A percentile compares a stretch with the other conserved stretches of the same genome.
Conservation (phyloP, 1,140 invertebrate species). For the Halictus rubicundus region DNA sequence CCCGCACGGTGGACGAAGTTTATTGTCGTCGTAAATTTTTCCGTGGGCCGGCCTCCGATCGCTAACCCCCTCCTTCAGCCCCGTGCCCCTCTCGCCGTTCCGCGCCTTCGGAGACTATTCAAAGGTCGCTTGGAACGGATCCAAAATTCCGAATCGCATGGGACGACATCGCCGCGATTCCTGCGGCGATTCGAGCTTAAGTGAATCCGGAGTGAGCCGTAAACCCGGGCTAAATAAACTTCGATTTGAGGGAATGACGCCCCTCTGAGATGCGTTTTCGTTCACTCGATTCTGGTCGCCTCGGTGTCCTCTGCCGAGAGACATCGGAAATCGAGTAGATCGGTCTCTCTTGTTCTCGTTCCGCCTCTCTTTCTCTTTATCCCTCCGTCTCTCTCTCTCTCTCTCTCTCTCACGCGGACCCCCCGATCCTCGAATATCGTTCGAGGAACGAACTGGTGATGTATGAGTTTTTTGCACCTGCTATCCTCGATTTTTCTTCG, state of each 20-base stretch:
- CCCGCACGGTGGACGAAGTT: constrained; percentile 33
- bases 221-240: constrained; percentile 78
- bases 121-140: constrained; percentile 78
- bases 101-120: constrained; percentile 72
- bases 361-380: too few relatives aligned
- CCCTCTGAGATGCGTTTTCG: constrained; percentile 12
- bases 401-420: neutral
- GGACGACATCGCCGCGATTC: constrained; percentile 64
- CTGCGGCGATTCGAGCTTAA: constrained; percentile 73
- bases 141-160: constrained; percentile 77
- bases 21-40: constrained; percentile 52
- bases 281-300: neutral
- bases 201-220: constrained; percentile 78
- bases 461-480: neutral
- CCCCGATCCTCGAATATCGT: neutral
- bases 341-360: neutral
- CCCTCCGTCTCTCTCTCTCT: too few relatives aligned
- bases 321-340: neutral
- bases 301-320: constrained; percentile 8
- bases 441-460: neutral
- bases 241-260: constrained; percentile 51
- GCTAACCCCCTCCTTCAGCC: constrained; percentile 33
- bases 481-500: neutral
- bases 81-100: constrained; percentile 12
- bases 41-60: constrained; percentile 44